These are phyloP conservation scores for Myiothlypis chrysogaster DNA, from an alignment of 2,797 vertebrate species.

Conservation along the genomic window DNA sequence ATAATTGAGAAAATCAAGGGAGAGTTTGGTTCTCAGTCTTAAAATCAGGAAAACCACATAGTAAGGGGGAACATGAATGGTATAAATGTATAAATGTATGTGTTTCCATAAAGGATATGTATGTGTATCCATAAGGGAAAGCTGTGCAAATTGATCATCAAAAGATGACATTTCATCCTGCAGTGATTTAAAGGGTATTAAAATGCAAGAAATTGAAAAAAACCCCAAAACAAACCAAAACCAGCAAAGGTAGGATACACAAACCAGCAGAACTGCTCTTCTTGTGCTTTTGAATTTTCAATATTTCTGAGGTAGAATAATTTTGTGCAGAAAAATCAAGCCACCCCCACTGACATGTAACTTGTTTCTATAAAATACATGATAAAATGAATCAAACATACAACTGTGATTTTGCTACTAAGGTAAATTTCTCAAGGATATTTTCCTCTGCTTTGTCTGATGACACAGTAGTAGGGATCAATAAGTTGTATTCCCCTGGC, in stretches of 20 bases:
- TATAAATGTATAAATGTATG: background rate
- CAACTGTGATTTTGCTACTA: background rate
- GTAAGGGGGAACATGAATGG: background rate
- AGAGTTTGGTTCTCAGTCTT: background rate
- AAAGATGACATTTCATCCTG: background rate
- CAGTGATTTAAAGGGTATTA: background rate
- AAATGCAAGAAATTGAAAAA: background rate
- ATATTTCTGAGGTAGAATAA: background rate
- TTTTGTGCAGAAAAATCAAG: background rate
- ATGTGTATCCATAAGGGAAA: background rate
- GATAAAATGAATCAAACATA: background rate
- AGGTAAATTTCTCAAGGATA: background rate
- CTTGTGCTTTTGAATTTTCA: background rate
- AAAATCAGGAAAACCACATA: background rate
- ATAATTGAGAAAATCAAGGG: background rate
- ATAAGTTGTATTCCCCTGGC: background rate
- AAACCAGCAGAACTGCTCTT: background rate
- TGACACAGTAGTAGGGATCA: background rate
- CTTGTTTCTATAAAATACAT: background rate
- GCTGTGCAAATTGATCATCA: background rate
- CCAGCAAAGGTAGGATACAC: background rate
- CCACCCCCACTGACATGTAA: background rate
- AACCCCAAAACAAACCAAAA: background rate
- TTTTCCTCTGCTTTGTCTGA: background rate
- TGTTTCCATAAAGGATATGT: background rate